Conservation (phyloP, 1,140 invertebrate genomes). For the Pseudomyrmex cubaensis region DNA sequence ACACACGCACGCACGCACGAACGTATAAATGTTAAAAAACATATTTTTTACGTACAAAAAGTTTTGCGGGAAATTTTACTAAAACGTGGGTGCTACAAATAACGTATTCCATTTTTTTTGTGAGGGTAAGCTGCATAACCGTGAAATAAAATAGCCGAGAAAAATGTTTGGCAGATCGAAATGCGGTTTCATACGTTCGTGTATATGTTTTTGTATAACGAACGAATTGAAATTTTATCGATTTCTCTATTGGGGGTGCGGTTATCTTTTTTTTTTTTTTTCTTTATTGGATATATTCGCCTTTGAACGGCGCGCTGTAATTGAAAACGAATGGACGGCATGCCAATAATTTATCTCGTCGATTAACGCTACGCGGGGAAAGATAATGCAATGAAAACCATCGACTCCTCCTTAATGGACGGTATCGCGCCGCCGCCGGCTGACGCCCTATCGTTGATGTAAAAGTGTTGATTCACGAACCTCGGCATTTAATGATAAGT, state of each 20-base stretch:
- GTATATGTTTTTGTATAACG: not conserved
- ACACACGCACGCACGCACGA: no score
- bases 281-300: not conserved
- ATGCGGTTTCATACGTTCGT: not conserved
- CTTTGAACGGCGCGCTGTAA: slow-evolving; percentile 2
- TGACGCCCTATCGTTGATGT: slow-evolving; percentile 1
- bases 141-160: not conserved
- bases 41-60: no score
- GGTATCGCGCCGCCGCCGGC: not conserved
- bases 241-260: not conserved
- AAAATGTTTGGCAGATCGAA: not conserved
- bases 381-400: slow-evolving; percentile 29
- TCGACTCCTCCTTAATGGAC: slow-evolving; percentile 9
- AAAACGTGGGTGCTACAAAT: no score
- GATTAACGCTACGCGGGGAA: slow-evolving; percentile 1
- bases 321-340: slow-evolving; percentile 16
- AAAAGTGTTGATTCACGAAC: not conserved
- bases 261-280: not conserved
- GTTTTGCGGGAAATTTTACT: no score
- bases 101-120: not conserved
- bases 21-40: no score
- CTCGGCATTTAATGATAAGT: not conserved
- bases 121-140: not conserved
- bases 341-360: slow-evolving; percentile 11
- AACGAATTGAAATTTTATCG: not conserved